These are phyloP conservation scores for Pinctada fucata DNA, from an alignment of 2,888 invertebrate genomes.

Conservation along the genomic window DNA sequence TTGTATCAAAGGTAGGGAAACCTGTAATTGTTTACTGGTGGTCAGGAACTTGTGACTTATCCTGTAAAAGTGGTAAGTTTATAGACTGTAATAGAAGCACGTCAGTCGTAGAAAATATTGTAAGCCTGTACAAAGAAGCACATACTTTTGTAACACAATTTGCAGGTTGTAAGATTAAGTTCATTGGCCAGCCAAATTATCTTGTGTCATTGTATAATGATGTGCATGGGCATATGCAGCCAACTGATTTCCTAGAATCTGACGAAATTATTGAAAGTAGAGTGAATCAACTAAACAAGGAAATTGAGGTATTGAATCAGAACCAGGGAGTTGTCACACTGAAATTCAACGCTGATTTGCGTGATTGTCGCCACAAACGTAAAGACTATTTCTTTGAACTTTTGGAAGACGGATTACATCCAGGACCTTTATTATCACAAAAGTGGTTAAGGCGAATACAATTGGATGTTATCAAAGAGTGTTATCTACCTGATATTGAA, in stretches of 20 bases:
- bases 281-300: background rate
- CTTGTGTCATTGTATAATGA: background rate
- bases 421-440: background rate
- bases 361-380: background rate
- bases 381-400: constrained; percentile 7
- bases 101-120: background rate
- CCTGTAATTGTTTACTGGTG: background rate
- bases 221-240: background rate
- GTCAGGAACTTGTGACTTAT: background rate
- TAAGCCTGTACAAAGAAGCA: background rate
- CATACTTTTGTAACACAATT: background rate
- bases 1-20: background rate
- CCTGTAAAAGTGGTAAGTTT: background rate
- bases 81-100: background rate
- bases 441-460: constrained; percentile 15
- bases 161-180: background rate
- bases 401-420: constrained; percentile 19
- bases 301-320: background rate
- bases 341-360: background rate
- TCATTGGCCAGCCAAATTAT: background rate
- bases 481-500: background rate
- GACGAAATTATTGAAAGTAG: background rate
- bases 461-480: constrained; percentile 17
- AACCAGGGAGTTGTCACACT: background rate
- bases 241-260: background rate